These are phyloP conservation scores for Paratrypauchen microcephalus DNA, from an alignment of 2,797 vertebrate species.

Conservation along the genomic window DNA sequence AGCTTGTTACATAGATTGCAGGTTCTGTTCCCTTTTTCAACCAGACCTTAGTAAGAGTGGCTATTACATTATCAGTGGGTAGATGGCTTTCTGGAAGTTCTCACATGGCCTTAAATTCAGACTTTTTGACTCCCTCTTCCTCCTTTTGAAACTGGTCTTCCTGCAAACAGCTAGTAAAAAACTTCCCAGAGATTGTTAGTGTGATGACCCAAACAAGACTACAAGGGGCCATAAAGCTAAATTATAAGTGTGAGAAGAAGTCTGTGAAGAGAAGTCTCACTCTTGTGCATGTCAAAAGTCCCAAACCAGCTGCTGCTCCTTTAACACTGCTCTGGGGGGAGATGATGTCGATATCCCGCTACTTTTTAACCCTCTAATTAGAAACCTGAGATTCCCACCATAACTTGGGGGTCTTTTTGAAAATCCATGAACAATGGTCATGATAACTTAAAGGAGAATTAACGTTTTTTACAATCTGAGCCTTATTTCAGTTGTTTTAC, in stretches of 20 bases:
- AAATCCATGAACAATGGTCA: constrained; percentile 21
- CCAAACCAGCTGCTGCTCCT: constrained; percentile 70
- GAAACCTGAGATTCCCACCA: constrained; percentile 63
- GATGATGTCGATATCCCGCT: constrained; percentile 74
- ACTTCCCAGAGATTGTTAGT: constrained; percentile 50
- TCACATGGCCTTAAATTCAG: constrained; percentile 5
- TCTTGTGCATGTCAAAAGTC: constrained; percentile 50
- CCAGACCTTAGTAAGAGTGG: constrained; percentile 9
- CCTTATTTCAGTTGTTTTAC: no score
- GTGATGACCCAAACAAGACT: constrained; percentile 45
- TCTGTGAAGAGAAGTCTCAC: constrained; percentile 63
- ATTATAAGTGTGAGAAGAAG: constrained; percentile 57
- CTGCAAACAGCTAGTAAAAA: constrained; percentile 40
- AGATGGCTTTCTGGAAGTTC: constrained; percentile 7
- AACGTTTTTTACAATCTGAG: no score
- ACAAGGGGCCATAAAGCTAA: constrained; percentile 66
- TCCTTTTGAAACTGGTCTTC: constrained; percentile 43
- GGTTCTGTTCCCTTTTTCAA: constrained; percentile 34
- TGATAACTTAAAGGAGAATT: no score
- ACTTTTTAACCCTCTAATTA: constrained; percentile 75
- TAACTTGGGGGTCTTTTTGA: constrained; percentile 62
- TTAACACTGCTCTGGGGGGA: constrained; percentile 37
- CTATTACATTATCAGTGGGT: constrained; percentile 15
- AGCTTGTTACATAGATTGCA: constrained; percentile 27
- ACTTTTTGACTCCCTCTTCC: constrained; percentile 28